Base-by-base conservation (phyloP, 2,888 invertebrate species). In the Mimas tiliae region DNA sequence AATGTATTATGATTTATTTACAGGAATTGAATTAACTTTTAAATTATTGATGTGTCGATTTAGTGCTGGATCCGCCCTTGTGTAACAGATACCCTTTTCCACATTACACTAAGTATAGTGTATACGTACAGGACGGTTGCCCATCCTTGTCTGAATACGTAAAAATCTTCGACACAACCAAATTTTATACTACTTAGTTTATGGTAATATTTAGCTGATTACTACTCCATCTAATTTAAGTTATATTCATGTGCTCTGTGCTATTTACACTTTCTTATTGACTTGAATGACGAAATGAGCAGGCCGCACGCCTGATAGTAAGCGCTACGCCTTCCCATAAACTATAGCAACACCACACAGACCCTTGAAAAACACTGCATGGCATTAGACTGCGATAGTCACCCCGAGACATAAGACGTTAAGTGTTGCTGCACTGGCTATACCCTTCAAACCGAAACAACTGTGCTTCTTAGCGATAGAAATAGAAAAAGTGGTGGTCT, bases 131-230 rank as follows among this genome's bases (percentile, higher is more conserved):
- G 58, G 58, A 19, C 38, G 58, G 38, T 19, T 11, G 1, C 1
- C 42, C 58, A 38, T 38, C 58, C 42, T 4, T 16, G 6, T n/a
- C 1, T 53, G 0, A 53, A n/a, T 58, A 58, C 19, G 38, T 42
- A 42, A 42, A 42, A 58, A 66, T 53, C 42, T 14, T 63, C 51
- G 47, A 66, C 48, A 64, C 52, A 65, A 58, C 64, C 63, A 48
- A 19, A 11, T 12, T 65, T 62, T 27, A 67, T 7, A 33, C 62
- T 65, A 65, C 55, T n/a, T n/a, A n/a, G n/a, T 53, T 45, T 64
- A 21, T 52, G 38, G 19, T 42, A 19, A 58, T 12, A 42, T 3
- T 27, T 27, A 27, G 27, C n/a, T n/a, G n/a, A 19, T 58, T 38
- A 12, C 42, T 58, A 58, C 12, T 42, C 58, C 42, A 58, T 58